A percentile compares a stretch with the other conserved stretches of the same genome.
phyloP scores from a whole-genome alignment of 1,140 invertebrate genomes.

The Aphelenchoides avenae region DNA sequence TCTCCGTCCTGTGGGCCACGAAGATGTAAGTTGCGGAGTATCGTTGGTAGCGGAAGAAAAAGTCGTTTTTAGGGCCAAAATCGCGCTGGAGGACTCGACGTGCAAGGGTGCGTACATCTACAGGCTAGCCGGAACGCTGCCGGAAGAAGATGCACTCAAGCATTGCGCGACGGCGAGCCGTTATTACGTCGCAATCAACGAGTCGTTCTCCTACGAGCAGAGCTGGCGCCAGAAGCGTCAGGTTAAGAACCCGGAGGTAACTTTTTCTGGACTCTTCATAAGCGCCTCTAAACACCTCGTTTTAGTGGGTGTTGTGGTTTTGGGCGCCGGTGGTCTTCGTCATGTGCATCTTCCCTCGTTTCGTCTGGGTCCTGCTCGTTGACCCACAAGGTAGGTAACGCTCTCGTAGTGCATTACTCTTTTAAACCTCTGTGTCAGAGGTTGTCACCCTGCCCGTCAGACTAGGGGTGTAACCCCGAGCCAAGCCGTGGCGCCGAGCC shows the following conservation, averaged over 20 bases:
- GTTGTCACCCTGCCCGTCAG: no score
- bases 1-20: slow-evolving; percentile 27
- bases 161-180: slow-evolving; percentile 28
- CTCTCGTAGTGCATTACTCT: no score
- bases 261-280: neutral
- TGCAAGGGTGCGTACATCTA: slow-evolving; percentile 31
- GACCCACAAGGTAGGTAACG: slow-evolving; percentile 20
- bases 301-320: slow-evolving; percentile 34
- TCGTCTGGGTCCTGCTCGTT: slow-evolving; percentile 28
- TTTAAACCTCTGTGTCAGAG: no score
- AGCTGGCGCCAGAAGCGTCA: slow-evolving; percentile 20
- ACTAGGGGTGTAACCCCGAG: no score
- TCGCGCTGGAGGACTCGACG: slow-evolving; percentile 28
- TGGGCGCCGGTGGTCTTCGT: slow-evolving; percentile 30
- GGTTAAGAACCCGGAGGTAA: slow-evolving; percentile 33
- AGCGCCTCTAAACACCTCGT: neutral
- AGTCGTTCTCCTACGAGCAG: slow-evolving; percentile 29
- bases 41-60: no score
- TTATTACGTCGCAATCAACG: slow-evolving; percentile 25
- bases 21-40: slow-evolving; percentile 36
- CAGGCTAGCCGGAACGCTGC: slow-evolving; percentile 13
- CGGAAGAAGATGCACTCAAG: slow-evolving; percentile 30
- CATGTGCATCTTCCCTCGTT: slow-evolving; percentile 31
- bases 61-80: slow-evolving; percentile 32
- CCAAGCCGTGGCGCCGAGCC: no score